These are phyloP conservation scores for Polydrusus pterygomalis DNA, from an alignment of 2,888 invertebrate genomes.

Conservation along the genomic window DNA sequence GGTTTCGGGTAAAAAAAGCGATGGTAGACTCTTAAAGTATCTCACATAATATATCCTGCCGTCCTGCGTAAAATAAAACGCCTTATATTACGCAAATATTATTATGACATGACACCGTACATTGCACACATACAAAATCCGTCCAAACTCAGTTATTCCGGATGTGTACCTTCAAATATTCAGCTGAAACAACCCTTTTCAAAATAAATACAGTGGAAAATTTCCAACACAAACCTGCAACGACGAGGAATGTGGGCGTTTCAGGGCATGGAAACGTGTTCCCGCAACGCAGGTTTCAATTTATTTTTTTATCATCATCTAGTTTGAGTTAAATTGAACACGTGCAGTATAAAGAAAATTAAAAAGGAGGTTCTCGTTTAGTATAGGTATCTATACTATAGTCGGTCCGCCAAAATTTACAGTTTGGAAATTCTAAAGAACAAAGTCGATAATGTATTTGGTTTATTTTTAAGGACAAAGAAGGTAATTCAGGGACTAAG, in stretches of 20 bases:
- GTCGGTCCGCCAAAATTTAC: too few relatives aligned
- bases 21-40: too few relatives aligned
- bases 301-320: background rate
- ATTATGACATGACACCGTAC: conserved; percentile 20
- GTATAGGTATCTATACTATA: too few relatives aligned
- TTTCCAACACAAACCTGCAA: conserved; percentile 35
- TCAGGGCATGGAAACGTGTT: conserved; percentile 39
- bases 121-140: conserved; percentile 20
- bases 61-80: too few relatives aligned
- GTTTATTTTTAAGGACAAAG: too few relatives aligned
- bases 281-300: conserved; percentile 16
- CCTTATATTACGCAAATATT: background rate
- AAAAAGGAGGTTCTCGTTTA: background rate
- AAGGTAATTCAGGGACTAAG: too few relatives aligned
- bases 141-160: conserved; percentile 35
- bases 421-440: too few relatives aligned
- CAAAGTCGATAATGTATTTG: too few relatives aligned
- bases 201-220: conserved; percentile 45
- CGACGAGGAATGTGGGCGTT: conserved; percentile 30
- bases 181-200: conserved; percentile 33
- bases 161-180: conserved; percentile 30
- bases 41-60: too few relatives aligned
- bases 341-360: background rate
- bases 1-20: too few relatives aligned
- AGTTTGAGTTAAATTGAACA: background rate